Percentiles rank a stretch among this genome's conserved stretches.
Evolutionary conservation across 2,888 invertebrate genomes (phyloP).

Genomic region (Lycia hirtaria): DNA sequence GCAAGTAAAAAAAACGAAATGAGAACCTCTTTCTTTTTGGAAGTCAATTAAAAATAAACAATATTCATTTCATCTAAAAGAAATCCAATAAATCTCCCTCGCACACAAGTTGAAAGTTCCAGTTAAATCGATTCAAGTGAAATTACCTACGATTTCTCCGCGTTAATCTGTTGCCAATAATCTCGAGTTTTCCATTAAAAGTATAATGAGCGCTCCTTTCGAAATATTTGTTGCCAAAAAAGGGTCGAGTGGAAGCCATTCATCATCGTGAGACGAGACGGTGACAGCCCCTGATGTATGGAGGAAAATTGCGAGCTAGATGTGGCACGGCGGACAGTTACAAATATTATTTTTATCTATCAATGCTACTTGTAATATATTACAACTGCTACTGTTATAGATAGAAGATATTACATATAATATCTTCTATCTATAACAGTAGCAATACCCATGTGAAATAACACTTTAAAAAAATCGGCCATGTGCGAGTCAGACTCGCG

Average conservation of each 20-base stretch:
- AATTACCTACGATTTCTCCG: constrained; percentile 17
- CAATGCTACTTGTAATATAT: too few relatives aligned
- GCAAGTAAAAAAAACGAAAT: too few relatives aligned
- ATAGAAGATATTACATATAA: too few relatives aligned
- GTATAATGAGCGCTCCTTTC: constrained; percentile 30
- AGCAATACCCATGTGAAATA: too few relatives aligned
- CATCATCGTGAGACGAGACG: constrained; percentile 25
- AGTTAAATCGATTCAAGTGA: neutral
- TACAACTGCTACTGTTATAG: too few relatives aligned
- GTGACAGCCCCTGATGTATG: constrained; percentile 24
- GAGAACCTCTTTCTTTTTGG: too few relatives aligned
- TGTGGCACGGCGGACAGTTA: constrained; percentile 11
- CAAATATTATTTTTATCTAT: too few relatives aligned
- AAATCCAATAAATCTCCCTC: neutral
- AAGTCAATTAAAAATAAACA: too few relatives aligned
- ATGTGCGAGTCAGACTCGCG: too few relatives aligned
- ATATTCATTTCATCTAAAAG: neutral
- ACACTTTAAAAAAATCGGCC: too few relatives aligned
- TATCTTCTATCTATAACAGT: too few relatives aligned
- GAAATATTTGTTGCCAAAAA: constrained; percentile 35
- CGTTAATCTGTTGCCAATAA: constrained; percentile 8
- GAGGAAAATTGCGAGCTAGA: constrained; percentile 21
- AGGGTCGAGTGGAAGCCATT: constrained; percentile 29
- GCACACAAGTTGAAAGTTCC: neutral
- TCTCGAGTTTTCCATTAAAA: constrained; percentile 30